Percentiles rank a stretch among this genome's conserved stretches.
Conservation (phyloP, 2,888 invertebrate genomes). For the Acleris emargana region DNA sequence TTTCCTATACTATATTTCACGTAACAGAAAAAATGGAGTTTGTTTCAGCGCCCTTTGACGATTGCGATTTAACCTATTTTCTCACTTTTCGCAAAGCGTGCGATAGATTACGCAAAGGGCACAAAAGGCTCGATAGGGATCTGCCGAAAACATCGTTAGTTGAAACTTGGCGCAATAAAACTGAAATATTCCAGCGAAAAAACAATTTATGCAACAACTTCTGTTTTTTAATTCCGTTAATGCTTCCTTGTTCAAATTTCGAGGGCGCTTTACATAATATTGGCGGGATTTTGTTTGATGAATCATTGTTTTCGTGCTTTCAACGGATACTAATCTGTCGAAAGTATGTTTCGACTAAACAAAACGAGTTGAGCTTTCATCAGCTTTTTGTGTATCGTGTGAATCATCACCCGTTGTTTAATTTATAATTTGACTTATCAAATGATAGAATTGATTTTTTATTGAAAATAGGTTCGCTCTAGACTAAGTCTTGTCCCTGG, state of each 20-base stretch:
- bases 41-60: not conserved
- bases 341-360: too few relatives aligned
- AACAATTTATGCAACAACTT: slow-evolving; percentile 37
- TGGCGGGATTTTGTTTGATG: slow-evolving; percentile 20
- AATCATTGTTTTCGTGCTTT: slow-evolving; percentile 3
- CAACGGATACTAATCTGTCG: not conserved
- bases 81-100: slow-evolving; percentile 19
- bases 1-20: too few relatives aligned
- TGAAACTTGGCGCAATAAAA: slow-evolving; percentile 37
- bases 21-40: not conserved
- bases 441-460: too few relatives aligned
- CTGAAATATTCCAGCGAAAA: slow-evolving; percentile 35
- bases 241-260: slow-evolving; percentile 24
- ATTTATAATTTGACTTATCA: too few relatives aligned
- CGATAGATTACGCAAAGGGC: slow-evolving; percentile 31
- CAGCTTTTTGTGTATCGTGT: too few relatives aligned
- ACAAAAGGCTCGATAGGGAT: slow-evolving; percentile 23
- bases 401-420: too few relatives aligned
- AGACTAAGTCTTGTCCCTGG: too few relatives aligned
- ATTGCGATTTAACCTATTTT: slow-evolving; percentile 11
- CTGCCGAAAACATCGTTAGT: slow-evolving; percentile 36
- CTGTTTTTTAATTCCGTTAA: slow-evolving; percentile 34
- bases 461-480: too few relatives aligned
- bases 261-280: slow-evolving; percentile 24
- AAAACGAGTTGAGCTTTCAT: too few relatives aligned